phyloP scores from a whole-genome alignment of 2,888 invertebrate species.

The Conops quadrifasciatus region DNA sequence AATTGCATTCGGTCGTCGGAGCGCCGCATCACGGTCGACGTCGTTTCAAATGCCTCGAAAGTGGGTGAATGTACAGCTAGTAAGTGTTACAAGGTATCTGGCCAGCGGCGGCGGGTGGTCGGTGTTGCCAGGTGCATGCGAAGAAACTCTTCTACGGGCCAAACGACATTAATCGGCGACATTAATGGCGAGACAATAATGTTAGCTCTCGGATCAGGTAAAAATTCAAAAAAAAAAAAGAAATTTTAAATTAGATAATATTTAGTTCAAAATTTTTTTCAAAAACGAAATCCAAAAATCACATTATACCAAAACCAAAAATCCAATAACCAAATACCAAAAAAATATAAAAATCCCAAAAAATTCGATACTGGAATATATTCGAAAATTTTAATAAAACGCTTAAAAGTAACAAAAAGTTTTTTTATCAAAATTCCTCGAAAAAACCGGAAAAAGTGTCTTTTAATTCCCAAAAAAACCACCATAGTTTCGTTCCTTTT shows the following conservation, averaged over 20 bases:
- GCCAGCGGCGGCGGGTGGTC: background rate
- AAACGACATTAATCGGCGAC: too few relatives aligned
- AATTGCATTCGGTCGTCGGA: background rate
- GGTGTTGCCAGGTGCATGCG: constrained; percentile 6
- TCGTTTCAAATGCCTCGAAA: constrained; percentile 51
- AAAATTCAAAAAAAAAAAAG: background rate
- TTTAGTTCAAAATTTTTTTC: background rate
- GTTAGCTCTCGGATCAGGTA: background rate
- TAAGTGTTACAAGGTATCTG: constrained; percentile 37
- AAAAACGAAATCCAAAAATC: background rate
- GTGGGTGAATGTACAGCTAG: constrained; percentile 66
- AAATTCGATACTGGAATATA: too few relatives aligned
- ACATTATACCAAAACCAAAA: background rate
- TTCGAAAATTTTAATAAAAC: too few relatives aligned
- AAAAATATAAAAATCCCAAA: background rate
- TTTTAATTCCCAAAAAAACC: too few relatives aligned
- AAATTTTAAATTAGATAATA: background rate
- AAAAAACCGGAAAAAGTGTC: too few relatives aligned
- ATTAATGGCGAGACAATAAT: too few relatives aligned
- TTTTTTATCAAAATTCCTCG: too few relatives aligned
- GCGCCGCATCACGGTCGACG: constrained; percentile 17
- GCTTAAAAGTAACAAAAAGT: too few relatives aligned
- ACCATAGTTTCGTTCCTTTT: too few relatives aligned
- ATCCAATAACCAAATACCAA: background rate
- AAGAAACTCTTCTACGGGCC: background rate